Percentiles rank a stretch among this genome's conserved stretches.
phyloP scores from a whole-genome alignment of 2,888 invertebrate species.

The Trissoscelio sp. region DNA sequence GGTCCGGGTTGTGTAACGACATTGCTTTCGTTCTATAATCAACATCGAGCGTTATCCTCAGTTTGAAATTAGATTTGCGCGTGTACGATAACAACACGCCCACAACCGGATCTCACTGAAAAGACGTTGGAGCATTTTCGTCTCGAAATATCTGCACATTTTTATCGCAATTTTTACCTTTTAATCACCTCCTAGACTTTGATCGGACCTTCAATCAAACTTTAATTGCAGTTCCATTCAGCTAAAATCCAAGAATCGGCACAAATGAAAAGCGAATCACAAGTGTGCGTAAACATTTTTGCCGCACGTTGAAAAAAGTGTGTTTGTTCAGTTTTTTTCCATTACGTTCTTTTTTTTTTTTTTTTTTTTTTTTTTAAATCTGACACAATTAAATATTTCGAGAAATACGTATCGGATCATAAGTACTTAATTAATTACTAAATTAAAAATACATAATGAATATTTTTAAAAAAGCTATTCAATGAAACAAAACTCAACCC shows the following conservation, averaged over 20 bases:
- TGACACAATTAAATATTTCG: too few species aligned
- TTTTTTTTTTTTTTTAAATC: too few species aligned
- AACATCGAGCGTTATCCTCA: slow-evolving; percentile 13
- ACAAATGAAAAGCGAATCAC: not conserved
- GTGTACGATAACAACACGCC: slow-evolving; percentile 5
- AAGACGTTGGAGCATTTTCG: not conserved
- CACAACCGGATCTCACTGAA: not conserved
- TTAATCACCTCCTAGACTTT: not conserved
- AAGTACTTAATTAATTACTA: too few species aligned
- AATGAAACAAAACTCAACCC: too few species aligned
- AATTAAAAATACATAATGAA: too few species aligned
- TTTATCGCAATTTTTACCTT: not conserved
- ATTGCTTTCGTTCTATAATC: slow-evolving; percentile 28
- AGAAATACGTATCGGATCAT: too few species aligned
- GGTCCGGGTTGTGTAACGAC: slow-evolving; percentile 20
- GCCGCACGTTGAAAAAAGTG: too few species aligned
- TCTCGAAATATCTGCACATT: not conserved
- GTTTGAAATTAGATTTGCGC: slow-evolving; percentile 19
- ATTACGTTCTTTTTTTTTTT: too few species aligned
- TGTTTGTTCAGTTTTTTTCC: too few species aligned
- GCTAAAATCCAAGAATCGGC: too few species aligned
- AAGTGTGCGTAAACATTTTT: not conserved
- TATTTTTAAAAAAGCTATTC: too few species aligned
- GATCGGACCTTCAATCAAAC: not conserved
- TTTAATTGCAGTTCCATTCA: not conserved